Percentiles rank a stretch among this genome's conserved stretches.
These are phyloP conservation scores for Bos indicus DNA, from an alignment of 2,113 vertebrate species.

Conservation along the genomic window DNA sequence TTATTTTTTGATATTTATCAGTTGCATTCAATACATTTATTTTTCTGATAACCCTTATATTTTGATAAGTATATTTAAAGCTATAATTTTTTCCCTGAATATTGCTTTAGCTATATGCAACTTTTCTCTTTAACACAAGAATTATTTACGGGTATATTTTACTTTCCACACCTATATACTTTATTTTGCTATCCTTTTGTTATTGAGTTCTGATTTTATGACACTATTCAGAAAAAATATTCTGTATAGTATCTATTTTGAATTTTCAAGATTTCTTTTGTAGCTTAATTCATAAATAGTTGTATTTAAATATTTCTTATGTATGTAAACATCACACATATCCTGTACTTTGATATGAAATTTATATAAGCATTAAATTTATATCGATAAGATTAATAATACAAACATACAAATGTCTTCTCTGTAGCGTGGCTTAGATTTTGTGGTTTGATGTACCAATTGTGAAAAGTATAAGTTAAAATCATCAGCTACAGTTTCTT, in stretches of 20 bases:
- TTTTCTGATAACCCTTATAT: not conserved
- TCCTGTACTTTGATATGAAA: not conserved
- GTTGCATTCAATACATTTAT: not conserved
- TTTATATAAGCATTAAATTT: not conserved
- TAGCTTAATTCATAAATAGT: not conserved
- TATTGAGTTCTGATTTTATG: not conserved
- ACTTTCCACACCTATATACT: not conserved
- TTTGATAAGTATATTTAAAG: not conserved
- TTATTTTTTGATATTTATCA: not conserved
- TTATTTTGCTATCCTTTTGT: conserved; percentile 16
- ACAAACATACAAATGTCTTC: not conserved
- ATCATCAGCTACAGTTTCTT: not conserved
- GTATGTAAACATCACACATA: not conserved
- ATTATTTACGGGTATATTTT: not conserved
- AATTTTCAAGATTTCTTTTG: not conserved
- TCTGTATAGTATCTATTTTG: not conserved
- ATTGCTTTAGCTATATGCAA: not conserved
- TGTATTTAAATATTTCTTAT: not conserved
- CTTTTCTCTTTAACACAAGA: conserved; percentile 10
- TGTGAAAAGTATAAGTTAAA: not conserved
- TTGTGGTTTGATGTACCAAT: not conserved
- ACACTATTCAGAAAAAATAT: not conserved
- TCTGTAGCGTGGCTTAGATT: not conserved
- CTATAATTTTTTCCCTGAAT: not conserved
- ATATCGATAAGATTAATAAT: not conserved